Evolutionary conservation across 2,797 vertebrate genomes (phyloP).

Genomic region (Capromys pilorides): DNA sequence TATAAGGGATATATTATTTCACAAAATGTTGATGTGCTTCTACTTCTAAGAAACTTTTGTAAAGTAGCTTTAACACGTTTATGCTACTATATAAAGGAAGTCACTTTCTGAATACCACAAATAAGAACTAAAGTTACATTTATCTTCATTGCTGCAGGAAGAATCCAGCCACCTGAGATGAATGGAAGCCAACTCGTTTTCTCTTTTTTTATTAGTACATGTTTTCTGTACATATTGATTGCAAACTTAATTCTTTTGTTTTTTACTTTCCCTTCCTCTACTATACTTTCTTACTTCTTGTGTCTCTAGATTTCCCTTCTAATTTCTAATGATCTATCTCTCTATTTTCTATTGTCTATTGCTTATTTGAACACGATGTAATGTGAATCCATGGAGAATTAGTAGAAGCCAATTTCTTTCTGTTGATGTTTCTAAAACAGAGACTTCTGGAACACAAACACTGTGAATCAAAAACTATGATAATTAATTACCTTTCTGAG

Average conservation of each 20-base stretch:
- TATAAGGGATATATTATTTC: neutral
- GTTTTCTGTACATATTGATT: neutral
- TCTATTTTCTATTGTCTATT: neutral
- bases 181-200: neutral
- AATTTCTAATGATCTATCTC: neutral
- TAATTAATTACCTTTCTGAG: neutral
- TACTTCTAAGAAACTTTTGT: neutral
- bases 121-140: neutral
- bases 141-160: neutral
- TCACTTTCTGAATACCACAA: neutral
- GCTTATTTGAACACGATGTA: neutral
- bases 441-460: neutral
- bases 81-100: neutral
- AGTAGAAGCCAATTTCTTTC: too few relatives aligned
- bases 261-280: neutral
- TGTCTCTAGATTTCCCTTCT: neutral
- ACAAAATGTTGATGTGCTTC: neutral
- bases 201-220: neutral
- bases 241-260: too few relatives aligned
- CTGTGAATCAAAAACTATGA: neutral
- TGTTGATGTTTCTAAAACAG: neutral
- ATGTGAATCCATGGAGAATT: neutral
- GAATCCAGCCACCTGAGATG: neutral
- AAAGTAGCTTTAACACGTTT: neutral
- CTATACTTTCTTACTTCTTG: neutral